Base-by-base conservation (phyloP, 2,113 vertebrate genomes). In the Nestor notabilis region DNA sequence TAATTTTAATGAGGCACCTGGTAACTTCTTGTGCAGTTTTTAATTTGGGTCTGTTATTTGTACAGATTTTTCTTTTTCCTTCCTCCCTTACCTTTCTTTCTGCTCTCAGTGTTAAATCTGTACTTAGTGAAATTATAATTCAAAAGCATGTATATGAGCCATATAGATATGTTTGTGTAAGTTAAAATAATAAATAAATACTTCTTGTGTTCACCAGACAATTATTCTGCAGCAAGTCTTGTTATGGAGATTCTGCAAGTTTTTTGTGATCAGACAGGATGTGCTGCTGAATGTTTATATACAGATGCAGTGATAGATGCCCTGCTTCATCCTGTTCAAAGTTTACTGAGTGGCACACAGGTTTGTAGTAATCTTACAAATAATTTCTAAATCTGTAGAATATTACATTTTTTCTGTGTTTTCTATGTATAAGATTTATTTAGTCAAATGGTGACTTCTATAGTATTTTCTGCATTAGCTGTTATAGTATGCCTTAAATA, bases 221-320 rank as follows among this genome's bases (percentile, higher is more conserved):
- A 85, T 41, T 98, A 99, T 91, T 99, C 98, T 41, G 99, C 99
- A 83, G 98, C 98, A 95, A 88, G 95, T 85, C 98, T 99, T 95
- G 98, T 98, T 95, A 98, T 98, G 98, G 99, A 99, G 90, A 95
- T 99, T 91, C 97, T 99, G 24, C 97, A 97, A 97, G 98, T 97
- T 86, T 97, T 99, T 66, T 99, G 99, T 96, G 99, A 99, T 80
- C 98, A 98, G 82, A 98, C 98, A 8, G 99, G 99, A 89, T 98
- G 98, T 91, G 98, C 99, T 15, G 85, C 97, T 15, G 98, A 99
- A 64, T 99, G 99, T 94, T 97, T 99, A 58, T 98, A 98, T 94
- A 98, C 96, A 10, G 97, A 94, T 16, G 90, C 97, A 10, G 98
- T 99, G 31, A 96, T 99, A 35, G 97, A 98, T 92, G 96, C 98